Conservation (phyloP, 2,113 vertebrate genomes). For the Sarotherodon lohbergeri region DNA sequence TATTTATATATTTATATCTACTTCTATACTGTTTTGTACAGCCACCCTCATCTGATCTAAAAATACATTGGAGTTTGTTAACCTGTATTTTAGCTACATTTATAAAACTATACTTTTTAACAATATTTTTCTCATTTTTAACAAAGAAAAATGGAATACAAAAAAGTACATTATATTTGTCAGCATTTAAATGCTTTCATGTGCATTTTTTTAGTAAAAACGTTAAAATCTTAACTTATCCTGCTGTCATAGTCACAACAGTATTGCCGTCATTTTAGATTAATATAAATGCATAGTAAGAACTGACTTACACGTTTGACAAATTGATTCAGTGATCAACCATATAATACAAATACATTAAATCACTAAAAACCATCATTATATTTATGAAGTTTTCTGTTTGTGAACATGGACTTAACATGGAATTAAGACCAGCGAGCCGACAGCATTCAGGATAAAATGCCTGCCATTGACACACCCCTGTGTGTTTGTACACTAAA, state of each 20-base stretch:
- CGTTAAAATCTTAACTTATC: background rate
- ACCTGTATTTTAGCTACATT: background rate
- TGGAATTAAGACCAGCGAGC: too few relatives aligned
- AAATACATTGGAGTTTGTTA: background rate
- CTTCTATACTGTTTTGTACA: background rate
- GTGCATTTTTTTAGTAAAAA: background rate
- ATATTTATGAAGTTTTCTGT: background rate
- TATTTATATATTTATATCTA: background rate
- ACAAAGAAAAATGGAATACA: background rate
- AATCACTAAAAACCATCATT: background rate
- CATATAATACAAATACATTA: too few relatives aligned
- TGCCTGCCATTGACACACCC: background rate
- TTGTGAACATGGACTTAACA: background rate
- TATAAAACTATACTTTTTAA: background rate
- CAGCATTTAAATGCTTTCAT: background rate
- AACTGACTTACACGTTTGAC: too few relatives aligned
- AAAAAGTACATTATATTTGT: background rate
- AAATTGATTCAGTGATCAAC: too few relatives aligned
- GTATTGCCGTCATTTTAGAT: too few relatives aligned
- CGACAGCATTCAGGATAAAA: fast-evolving
- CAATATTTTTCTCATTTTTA: background rate
- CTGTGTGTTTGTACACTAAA: background rate
- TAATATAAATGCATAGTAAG: too few relatives aligned
- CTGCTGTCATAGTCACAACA: background rate
- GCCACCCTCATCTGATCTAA: background rate